Conservation (phyloP, 2,888 invertebrate species). For the Cephus pulcher region DNA sequence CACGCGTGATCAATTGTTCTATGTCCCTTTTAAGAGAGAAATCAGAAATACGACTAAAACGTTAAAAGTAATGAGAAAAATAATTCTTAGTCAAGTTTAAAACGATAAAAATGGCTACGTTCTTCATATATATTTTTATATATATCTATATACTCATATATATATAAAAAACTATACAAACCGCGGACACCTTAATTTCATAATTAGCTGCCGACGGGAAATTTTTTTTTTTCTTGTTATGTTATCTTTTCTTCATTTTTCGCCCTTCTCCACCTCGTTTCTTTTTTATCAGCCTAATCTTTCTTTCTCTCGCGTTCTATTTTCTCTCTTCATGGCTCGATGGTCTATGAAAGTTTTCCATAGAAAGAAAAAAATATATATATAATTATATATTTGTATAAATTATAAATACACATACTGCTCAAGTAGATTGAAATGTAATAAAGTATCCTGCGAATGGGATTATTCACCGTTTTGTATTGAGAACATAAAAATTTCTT, state of each 20-base stretch:
- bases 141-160: conserved; percentile 24
- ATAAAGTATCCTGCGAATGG: background rate
- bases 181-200: conserved; percentile 44
- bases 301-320: conserved; percentile 15
- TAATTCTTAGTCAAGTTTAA: conserved; percentile 47
- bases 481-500: background rate
- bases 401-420: conserved; percentile 3
- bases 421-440: background rate
- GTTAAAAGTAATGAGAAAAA: conserved; percentile 51
- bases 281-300: background rate
- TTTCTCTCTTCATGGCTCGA: conserved; percentile 1
- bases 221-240: conserved; percentile 14
- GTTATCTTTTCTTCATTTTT: conserved; percentile 23
- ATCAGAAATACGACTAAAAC: conserved; percentile 5
- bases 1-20: background rate
- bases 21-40: conserved; percentile 16
- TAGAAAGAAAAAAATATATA: background rate
- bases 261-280: background rate
- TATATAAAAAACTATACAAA: conserved; percentile 53
- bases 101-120: conserved; percentile 52
- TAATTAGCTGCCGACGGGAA: conserved; percentile 48
- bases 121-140: conserved; percentile 27
- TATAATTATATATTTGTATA: background rate
- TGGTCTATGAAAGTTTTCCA: background rate
- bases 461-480: background rate